Percentiles rank a stretch among this genome's conserved stretches.
phyloP scores from a whole-genome alignment of 2,888 invertebrate genomes.

The Heliconius cydno region DNA sequence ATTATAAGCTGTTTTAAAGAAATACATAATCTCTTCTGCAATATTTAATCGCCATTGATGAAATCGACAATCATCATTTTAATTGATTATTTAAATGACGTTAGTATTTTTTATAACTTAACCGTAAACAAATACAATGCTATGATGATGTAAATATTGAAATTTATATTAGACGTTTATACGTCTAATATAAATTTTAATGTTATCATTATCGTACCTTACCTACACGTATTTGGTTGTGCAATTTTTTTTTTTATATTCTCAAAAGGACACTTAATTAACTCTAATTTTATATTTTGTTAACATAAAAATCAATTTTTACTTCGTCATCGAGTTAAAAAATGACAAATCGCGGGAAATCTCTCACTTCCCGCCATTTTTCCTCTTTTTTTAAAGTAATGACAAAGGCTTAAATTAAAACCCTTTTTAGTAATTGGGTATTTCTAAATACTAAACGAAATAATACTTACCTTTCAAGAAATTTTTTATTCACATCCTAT shows the following conservation, averaged over 20 bases:
- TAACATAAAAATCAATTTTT: too few relatives aligned
- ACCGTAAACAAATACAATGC: neutral
- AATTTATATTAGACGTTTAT: neutral
- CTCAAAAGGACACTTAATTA: too few relatives aligned
- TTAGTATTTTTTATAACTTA: slow-evolving; percentile 1
- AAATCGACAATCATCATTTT: slow-evolving; percentile 1
- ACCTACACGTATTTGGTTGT: neutral
- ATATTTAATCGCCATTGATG: slow-evolving; percentile 7
- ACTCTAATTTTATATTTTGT: too few relatives aligned
- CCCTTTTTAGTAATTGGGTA: neutral
- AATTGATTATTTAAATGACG: neutral
- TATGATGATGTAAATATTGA: neutral
- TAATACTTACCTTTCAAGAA: neutral
- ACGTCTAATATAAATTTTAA: too few relatives aligned
- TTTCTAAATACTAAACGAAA: neutral
- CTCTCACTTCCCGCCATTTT: neutral
- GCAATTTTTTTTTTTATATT: neutral
- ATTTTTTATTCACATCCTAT: neutral
- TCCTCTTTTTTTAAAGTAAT: neutral
- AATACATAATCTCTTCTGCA: slow-evolving; percentile 6
- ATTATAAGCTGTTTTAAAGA: neutral
- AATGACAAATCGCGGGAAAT: neutral
- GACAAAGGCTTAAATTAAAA: neutral
- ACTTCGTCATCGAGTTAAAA: neutral
- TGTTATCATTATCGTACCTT: neutral